A percentile compares a stretch with the other conserved stretches of the same genome.
phyloP scores from a whole-genome alignment of 2,888 invertebrate genomes.

The Julus scandinavius region DNA sequence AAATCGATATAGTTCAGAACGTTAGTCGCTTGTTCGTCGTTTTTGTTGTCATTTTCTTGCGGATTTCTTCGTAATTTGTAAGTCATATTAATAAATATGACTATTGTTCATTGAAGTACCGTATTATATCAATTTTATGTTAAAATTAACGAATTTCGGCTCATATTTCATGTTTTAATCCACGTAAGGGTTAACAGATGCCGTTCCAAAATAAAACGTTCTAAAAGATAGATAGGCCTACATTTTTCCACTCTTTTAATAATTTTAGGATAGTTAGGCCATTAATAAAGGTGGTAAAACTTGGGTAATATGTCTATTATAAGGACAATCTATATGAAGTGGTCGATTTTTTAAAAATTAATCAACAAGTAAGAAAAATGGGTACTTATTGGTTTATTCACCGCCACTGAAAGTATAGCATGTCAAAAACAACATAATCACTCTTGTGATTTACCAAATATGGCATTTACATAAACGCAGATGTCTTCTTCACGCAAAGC shows the following conservation, averaged over 20 bases:
- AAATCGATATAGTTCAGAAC: not conserved
- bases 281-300: not conserved
- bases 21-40: not conserved
- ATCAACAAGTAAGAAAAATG: too few relatives aligned
- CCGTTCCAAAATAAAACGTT: not conserved
- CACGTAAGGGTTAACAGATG: not conserved
- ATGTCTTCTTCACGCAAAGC: too few relatives aligned
- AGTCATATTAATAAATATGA: too few relatives aligned
- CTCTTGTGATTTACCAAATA: too few relatives aligned
- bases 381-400: too few relatives aligned
- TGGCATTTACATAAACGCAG: too few relatives aligned
- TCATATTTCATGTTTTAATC: not conserved
- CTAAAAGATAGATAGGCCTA: not conserved
- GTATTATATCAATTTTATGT: not conserved
- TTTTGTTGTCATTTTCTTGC: not conserved
- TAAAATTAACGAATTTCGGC: not conserved
- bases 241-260: not conserved
- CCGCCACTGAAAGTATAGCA: too few relatives aligned
- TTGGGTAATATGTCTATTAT: not conserved
- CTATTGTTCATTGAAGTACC: not conserved
- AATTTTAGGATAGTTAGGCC: not conserved
- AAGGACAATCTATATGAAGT: too few relatives aligned
- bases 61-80: not conserved
- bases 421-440: too few relatives aligned
- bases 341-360: too few relatives aligned